Evolutionary conservation across 1,140 invertebrate species (phyloP).

Genomic region (Achatina immaculata): DNA sequence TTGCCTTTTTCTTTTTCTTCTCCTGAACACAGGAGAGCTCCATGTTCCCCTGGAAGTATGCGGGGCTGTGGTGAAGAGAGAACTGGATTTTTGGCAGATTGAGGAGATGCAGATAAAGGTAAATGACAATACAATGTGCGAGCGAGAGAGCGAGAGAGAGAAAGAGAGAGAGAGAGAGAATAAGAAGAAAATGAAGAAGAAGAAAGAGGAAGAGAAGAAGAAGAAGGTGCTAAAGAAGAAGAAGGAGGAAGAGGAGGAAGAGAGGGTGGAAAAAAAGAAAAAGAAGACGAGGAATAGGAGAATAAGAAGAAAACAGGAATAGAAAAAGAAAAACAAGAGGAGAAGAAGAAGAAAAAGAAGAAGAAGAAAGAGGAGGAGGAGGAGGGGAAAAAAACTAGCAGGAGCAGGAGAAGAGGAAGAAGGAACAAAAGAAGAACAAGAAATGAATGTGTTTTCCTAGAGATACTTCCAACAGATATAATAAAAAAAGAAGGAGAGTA

Average conservation of each 20-base stretch:
- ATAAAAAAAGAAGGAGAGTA: no score
- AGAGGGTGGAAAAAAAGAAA: not conserved
- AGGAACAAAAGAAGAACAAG: not conserved
- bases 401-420: conserved; percentile 5
- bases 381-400: not conserved
- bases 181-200: no score
- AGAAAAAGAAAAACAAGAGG: not conserved
- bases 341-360: not conserved
- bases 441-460: no score
- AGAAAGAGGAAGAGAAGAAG: conserved; percentile 45
- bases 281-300: not conserved
- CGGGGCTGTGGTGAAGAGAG: conserved; percentile 71
- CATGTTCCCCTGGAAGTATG: conserved; percentile 72
- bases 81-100: conserved; percentile 72
- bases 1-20: no score
- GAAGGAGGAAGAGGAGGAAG: conserved; percentile 31
- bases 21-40: conserved; percentile 66
- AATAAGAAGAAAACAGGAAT: no score
- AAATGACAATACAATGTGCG: conserved; percentile 58
- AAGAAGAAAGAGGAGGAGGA: not conserved
- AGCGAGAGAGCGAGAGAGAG: not conserved
- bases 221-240: conserved; percentile 53
- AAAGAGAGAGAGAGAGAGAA: no score
- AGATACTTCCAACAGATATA: no score
- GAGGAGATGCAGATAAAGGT: conserved; percentile 65